Evolutionary conservation across 2,113 vertebrate genomes (phyloP).

Genomic region (Tylochromis polylepis): DNA sequence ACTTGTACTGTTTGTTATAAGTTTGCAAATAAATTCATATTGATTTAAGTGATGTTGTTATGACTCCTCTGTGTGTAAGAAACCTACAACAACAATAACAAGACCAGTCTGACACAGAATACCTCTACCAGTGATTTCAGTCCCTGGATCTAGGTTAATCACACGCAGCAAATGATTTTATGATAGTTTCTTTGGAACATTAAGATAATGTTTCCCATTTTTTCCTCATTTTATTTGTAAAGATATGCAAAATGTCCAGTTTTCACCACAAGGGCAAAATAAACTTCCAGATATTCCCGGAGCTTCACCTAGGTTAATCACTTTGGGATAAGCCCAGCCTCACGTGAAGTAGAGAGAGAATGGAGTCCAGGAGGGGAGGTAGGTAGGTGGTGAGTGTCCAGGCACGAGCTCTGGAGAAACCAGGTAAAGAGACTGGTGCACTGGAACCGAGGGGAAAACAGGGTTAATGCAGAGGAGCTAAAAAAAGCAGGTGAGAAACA

Average conservation of each 20-base stretch:
- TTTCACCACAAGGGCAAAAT: not conserved
- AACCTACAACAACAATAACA: not conserved
- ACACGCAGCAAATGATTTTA: not conserved
- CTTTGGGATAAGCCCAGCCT: not conserved
- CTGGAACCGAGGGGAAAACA: no score
- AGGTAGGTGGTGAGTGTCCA: not conserved
- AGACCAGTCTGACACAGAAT: not conserved
- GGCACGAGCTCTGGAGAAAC: accelerated
- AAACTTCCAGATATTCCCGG: not conserved
- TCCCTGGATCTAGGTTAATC: not conserved
- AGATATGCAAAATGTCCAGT: not conserved
- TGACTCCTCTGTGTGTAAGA: not conserved
- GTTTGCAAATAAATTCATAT: not conserved
- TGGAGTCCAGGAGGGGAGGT: not conserved
- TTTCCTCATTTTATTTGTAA: accelerated
- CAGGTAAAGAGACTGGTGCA: no score
- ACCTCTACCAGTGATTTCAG: not conserved
- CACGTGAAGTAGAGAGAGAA: not conserved
- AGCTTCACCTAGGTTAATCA: not conserved
- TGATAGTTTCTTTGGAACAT: not conserved
- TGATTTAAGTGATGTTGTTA: no score
- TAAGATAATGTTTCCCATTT: not conserved
- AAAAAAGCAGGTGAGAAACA: no score
- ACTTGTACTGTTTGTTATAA: not conserved
- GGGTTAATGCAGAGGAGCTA: no score